Evolutionary conservation across 2,113 vertebrate genomes (phyloP).

Genomic region (Zapornia atra): DNA sequence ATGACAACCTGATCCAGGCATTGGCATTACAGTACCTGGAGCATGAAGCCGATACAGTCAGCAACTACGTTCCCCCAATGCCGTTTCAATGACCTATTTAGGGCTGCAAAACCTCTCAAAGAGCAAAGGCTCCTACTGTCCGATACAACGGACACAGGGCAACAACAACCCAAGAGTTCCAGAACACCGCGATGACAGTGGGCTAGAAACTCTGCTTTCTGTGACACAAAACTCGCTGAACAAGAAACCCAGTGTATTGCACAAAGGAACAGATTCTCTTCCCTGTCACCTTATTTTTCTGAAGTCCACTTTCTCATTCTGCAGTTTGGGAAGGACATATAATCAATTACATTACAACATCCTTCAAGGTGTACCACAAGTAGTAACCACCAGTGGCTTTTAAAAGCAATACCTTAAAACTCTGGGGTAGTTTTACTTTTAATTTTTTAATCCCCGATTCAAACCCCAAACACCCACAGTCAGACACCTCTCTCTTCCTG

Average conservation of each 20-base stretch:
- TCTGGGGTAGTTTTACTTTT: neutral
- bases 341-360: neutral
- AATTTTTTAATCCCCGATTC: neutral
- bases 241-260: neutral
- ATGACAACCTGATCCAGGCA: neutral
- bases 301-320: neutral
- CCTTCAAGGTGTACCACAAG: neutral
- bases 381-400: neutral
- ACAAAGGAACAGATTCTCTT: neutral
- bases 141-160: accelerated
- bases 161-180: neutral
- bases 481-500: neutral
- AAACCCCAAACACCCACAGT: neutral
- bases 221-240: neutral
- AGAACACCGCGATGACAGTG: too few species aligned
- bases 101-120: neutral
- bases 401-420: neutral
- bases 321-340: neutral
- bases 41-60: neutral
- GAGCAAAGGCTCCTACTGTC: neutral
- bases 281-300: neutral
- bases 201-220: neutral
- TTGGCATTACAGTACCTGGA: neutral
- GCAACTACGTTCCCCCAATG: neutral
- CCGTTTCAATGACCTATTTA: accelerated